These are phyloP conservation scores for Aphodius sticticus DNA, from an alignment of 2,888 invertebrate genomes.

Conservation along the genomic window DNA sequence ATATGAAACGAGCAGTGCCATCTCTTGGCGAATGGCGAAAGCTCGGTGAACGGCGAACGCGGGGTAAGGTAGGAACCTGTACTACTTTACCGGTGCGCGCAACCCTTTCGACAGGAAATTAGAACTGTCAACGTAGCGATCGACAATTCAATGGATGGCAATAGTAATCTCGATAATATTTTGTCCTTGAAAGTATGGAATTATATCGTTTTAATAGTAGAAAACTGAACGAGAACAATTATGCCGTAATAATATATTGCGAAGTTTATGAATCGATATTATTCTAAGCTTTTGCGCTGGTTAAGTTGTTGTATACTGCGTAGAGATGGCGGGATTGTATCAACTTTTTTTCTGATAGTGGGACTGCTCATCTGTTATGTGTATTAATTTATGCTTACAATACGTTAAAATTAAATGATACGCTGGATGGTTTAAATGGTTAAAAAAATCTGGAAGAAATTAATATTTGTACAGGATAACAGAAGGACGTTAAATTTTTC, in stretches of 20 bases:
- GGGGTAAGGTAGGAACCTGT: slow-evolving; percentile 18
- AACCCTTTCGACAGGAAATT: slow-evolving; percentile 17
- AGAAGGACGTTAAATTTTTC: no score
- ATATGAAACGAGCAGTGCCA: neutral
- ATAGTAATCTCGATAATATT: slow-evolving; percentile 13
- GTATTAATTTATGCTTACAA: no score
- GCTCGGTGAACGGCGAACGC: neutral
- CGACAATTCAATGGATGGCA: slow-evolving; percentile 15
- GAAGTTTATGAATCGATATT: neutral
- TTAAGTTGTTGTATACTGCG: no score
- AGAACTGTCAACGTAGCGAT: slow-evolving; percentile 11
- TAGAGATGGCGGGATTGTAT: no score
- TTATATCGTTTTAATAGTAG: neutral
- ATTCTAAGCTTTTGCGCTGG: no score
- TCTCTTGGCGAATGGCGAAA: neutral
- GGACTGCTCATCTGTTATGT: no score
- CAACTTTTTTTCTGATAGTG: no score
- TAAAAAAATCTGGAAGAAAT: no score
- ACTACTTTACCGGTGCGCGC: neutral
- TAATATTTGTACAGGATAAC: no score
- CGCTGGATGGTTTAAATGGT: no score
- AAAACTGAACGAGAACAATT: neutral
- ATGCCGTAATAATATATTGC: neutral
- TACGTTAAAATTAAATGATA: no score
- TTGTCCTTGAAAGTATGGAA: neutral